A percentile compares a stretch with the other conserved stretches of the same genome.
Evolutionary conservation across 1,140 invertebrate genomes (phyloP).

Genomic region (Arion vulgaris): DNA sequence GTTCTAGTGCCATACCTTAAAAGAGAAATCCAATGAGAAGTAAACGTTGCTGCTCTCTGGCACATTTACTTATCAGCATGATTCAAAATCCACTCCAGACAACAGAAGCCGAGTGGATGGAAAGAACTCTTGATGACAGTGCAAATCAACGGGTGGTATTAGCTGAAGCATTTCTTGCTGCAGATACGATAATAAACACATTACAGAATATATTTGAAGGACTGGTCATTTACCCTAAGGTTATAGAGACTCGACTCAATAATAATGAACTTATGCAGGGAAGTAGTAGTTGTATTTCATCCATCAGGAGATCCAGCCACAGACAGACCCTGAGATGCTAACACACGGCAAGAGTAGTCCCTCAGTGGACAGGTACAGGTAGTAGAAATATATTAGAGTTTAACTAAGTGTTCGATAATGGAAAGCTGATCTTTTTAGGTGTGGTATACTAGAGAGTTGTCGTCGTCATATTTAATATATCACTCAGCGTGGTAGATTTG

Average conservation of each 20-base stretch:
- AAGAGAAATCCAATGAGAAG: constrained; percentile 99
- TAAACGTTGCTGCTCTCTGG: constrained; percentile 92
- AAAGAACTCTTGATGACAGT: constrained; percentile 97
- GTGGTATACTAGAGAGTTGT: too few species aligned
- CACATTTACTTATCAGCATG: constrained; percentile 90
- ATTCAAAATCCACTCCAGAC: constrained; percentile 82
- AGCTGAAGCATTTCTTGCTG: constrained; percentile 92
- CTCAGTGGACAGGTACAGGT: too few species aligned
- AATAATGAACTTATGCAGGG: too few species aligned
- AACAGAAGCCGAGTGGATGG: constrained; percentile 92
- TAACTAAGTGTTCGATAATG: too few species aligned
- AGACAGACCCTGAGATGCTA: constrained; percentile 93
- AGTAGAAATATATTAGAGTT: too few species aligned
- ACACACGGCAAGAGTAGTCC: constrained; percentile 87
- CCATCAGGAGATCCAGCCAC: constrained; percentile 98
- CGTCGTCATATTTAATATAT: too few species aligned
- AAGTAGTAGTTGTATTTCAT: too few species aligned
- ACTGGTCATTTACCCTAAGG: constrained; percentile 93
- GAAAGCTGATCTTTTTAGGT: too few species aligned
- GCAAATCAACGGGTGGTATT: constrained; percentile 93
- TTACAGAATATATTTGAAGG: constrained; percentile 94
- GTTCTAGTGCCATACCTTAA: constrained; percentile 85
- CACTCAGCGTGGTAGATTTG: too few species aligned
- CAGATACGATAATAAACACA: constrained; percentile 91
- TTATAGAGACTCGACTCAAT: constrained; percentile 85